phyloP scores from a whole-genome alignment of 2,113 vertebrate genomes.

The Carollia perspicillata region DNA sequence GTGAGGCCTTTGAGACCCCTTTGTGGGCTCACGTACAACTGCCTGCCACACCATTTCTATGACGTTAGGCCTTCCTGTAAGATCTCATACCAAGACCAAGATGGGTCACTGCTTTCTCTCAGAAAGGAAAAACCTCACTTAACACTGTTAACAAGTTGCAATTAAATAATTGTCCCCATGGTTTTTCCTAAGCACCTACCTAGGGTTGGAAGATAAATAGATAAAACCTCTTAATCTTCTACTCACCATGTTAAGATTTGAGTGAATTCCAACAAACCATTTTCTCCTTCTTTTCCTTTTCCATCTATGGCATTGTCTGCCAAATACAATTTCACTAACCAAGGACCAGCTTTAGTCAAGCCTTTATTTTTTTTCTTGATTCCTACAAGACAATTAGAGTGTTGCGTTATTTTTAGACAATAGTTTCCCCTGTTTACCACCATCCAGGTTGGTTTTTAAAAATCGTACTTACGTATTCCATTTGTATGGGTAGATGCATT shows the following conservation, averaged over 20 bases:
- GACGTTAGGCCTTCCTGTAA: background rate
- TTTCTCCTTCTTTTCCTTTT: conserved; percentile 60
- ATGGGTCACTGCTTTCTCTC: background rate
- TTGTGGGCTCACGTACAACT: background rate
- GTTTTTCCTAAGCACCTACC: background rate
- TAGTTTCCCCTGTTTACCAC: background rate
- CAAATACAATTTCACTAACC: conserved; percentile 72
- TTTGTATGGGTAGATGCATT: background rate
- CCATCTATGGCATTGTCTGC: conserved; percentile 74
- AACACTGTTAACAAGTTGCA: background rate
- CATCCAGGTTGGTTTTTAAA: background rate
- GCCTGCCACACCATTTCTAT: background rate
- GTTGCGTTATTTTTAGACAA: conserved; percentile 7
- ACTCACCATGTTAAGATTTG: conserved; percentile 69
- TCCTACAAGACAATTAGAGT: conserved; percentile 45
- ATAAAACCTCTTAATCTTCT: background rate
- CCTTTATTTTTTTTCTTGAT: conserved; percentile 59
- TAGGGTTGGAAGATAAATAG: background rate
- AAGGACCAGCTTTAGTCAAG: conserved; percentile 56
- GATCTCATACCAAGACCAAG: background rate
- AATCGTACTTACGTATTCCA: background rate
- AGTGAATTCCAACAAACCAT: conserved; percentile 58
- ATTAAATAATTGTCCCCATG: background rate
- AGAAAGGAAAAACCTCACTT: background rate
- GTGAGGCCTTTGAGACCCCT: background rate